These are phyloP conservation scores for Melitaea athalia DNA, from an alignment of 2,888 invertebrate species.

Conservation along the genomic window DNA sequence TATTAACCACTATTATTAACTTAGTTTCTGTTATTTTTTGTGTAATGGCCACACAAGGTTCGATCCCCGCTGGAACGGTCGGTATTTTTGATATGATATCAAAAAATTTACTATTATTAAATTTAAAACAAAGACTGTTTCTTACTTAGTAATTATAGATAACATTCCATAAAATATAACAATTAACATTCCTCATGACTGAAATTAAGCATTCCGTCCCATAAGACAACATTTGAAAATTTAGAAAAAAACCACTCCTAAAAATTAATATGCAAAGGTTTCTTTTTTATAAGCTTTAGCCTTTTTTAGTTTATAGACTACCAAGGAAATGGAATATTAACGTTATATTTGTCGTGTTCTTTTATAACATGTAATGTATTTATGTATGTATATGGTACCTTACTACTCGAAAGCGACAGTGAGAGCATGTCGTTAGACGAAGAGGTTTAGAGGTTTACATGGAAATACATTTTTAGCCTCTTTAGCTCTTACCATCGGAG, in stretches of 20 bases:
- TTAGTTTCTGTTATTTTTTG: too few relatives aligned
- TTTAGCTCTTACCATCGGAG: constrained; percentile 88
- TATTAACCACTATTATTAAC: too few relatives aligned
- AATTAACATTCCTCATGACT: neutral
- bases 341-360: constrained; percentile 14
- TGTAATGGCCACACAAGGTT: too few relatives aligned
- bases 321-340: constrained; percentile 26
- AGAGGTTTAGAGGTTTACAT: constrained; percentile 56
- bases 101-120: too few relatives aligned
- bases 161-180: neutral
- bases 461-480: constrained; percentile 53
- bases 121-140: neutral
- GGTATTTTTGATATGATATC: too few relatives aligned
- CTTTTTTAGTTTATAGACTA: neutral
- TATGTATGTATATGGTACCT: constrained; percentile 46
- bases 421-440: constrained; percentile 63
- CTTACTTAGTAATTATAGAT: neutral
- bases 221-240: neutral
- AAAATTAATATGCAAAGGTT: too few relatives aligned
- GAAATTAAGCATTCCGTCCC: neutral
- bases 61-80: too few relatives aligned
- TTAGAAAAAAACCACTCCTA: neutral
- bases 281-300: neutral
- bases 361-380: constrained; percentile 13
- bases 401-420: constrained; percentile 63